Conservation (phyloP, 2,797 vertebrate species). For the Salarias fasciatus region DNA sequence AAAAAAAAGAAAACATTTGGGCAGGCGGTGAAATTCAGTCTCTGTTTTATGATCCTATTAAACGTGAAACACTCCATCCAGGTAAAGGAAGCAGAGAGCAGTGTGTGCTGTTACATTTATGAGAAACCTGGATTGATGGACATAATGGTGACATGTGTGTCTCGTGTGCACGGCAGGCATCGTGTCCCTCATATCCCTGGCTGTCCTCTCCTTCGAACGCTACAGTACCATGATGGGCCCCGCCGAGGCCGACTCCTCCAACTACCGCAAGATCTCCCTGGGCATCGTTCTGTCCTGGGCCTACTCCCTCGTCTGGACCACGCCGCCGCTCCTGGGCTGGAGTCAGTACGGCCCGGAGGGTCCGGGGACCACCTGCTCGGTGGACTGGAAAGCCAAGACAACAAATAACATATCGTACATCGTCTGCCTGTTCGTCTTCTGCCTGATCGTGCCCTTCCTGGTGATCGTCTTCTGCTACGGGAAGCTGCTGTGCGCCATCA, state of each 20-base stretch:
- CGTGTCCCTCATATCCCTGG: conserved; percentile 86
- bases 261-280: conserved; percentile 81
- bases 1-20: conserved; percentile 9
- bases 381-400: conserved; percentile 85
- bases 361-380: conserved; percentile 86
- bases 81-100: not conserved
- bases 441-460: conserved; percentile 83
- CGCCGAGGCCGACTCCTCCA: conserved; percentile 83
- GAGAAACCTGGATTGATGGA: too few relatives aligned
- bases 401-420: conserved; percentile 84
- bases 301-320: conserved; percentile 86
- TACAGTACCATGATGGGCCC: conserved; percentile 84
- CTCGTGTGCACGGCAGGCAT: conserved; percentile 72
- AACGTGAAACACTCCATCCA: conserved; percentile 10
- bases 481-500: conserved; percentile 83
- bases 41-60: conserved; percentile 26
- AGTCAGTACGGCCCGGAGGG: conserved; percentile 86
- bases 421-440: conserved; percentile 87
- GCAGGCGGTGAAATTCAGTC: conserved; percentile 1
- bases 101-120: too few relatives aligned
- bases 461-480: conserved; percentile 85
- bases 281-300: conserved; percentile 84
- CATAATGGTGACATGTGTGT: not conserved
- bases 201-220: conserved; percentile 86
- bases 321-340: conserved; percentile 87